Percentiles rank a stretch among this genome's conserved stretches.
Evolutionary conservation across 2,797 vertebrate species (phyloP).

Genomic region (Neosilurus hyrtlii): DNA sequence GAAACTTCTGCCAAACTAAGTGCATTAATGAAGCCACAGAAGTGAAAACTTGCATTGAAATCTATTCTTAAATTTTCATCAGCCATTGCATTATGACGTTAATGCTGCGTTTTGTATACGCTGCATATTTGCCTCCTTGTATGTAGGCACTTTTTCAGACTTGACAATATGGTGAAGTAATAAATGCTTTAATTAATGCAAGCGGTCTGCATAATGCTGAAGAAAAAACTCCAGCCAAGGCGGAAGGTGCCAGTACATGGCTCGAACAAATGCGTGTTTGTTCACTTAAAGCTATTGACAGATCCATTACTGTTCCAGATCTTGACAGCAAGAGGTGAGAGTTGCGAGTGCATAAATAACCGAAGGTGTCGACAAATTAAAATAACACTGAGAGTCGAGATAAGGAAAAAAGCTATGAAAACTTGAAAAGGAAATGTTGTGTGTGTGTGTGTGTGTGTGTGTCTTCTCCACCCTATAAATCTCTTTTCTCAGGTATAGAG

Average conservation of each 20-base stretch:
- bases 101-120: background rate
- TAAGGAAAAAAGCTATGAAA: conserved; percentile 37
- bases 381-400: conserved; percentile 33
- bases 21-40: conserved; percentile 17
- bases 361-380: conserved; percentile 44
- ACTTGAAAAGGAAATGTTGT: conserved; percentile 43
- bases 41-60: conserved; percentile 1
- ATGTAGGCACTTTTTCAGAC: conserved; percentile 9
- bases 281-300: conserved; percentile 45
- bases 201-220: background rate
- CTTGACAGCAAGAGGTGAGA: conserved; percentile 40
- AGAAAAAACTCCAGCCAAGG: conserved; percentile 27
- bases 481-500: conserved; percentile 60
- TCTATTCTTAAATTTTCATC: conserved; percentile 22
- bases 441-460: conserved; percentile 18
- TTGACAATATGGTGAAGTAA: conserved; percentile 17
- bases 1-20: conserved; percentile 25
- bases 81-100: conserved; percentile 9
- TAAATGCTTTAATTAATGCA: conserved; percentile 39
- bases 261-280: conserved; percentile 41
- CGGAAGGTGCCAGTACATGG: conserved; percentile 7
- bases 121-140: conserved; percentile 1
- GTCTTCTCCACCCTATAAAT: conserved; percentile 38
- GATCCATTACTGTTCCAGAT: conserved; percentile 42
- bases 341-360: conserved; percentile 56